Base-by-base conservation (phyloP, 2,888 invertebrate species). In the Trachelus iudaicus region DNA sequence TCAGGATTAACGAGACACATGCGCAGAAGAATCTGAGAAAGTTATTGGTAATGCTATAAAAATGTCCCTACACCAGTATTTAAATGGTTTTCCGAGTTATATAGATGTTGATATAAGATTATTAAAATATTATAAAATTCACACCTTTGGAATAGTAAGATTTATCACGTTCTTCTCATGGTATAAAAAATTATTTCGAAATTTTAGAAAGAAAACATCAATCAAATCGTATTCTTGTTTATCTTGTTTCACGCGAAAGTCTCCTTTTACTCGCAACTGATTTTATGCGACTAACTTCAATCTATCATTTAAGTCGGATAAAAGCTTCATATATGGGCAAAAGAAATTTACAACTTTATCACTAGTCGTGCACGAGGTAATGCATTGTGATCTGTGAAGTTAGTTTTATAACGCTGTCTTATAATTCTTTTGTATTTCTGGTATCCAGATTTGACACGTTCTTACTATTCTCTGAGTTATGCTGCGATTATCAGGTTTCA, bases 281-380 rank as follows among this genome's bases (percentile, higher is more conserved):
- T 34, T 68, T 30, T 75, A 69, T 80, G 78, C 77, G 73, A 83
- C 80, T 77, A 85, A 86, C 84, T 87, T 89, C 85, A 84, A 82
- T 83, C 75, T 76, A 79, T 77, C 83, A 81, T 88, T 88, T 84
- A 83, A 88, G 85, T 88, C 87, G 82, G 82, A 83, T 83, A 83
- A 87, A 88, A 87, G 84, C 85, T 86, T 87, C 89, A 87, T 89
- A 89, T 89, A 89, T 89, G 88, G 88, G 84, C 87, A 89, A 86
- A 84, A 82, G 81, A 81, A 83, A 79, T 79, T 84, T 81, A 77
- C 78, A 81, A 76, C 76, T 76, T 81, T 81, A 77, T 76, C 79
- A 31, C 35, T 79, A 79, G 31, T 75, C 77, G 69, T 79, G 76
- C 56, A 56, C 76, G 76, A 80, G 82, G 83, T 83, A 75, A 79